Evolutionary conservation across 2,113 vertebrate genomes (phyloP).

Genomic region (Pelobates fuscus): DNA sequence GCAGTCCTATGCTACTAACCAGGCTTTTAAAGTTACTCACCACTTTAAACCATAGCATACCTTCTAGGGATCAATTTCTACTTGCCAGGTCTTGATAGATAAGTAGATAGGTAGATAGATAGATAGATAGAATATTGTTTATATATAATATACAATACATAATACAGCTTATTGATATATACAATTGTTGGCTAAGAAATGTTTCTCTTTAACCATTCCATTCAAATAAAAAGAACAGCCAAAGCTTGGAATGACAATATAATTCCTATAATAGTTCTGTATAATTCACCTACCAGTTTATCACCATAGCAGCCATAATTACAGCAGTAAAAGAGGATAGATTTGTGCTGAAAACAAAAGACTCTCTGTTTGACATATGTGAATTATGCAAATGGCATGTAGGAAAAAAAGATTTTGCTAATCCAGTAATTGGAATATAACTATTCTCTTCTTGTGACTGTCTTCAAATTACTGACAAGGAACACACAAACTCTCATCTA

Average conservation of each 20-base stretch:
- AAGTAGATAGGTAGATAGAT: too few species aligned
- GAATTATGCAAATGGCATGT: conserved; percentile 58
- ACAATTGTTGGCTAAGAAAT: not conserved
- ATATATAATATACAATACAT: not conserved
- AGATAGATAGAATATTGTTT: too few species aligned
- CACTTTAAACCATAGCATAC: too few species aligned
- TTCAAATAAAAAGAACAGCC: not conserved
- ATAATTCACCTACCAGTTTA: conserved; percentile 48
- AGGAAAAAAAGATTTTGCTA: conserved; percentile 45
- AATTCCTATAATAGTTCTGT: conserved; percentile 17
- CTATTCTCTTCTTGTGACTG: not conserved
- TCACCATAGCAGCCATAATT: conserved; percentile 33
- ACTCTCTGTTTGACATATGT: conserved; percentile 54
- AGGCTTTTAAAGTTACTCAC: too few species aligned
- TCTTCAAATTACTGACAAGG: not conserved
- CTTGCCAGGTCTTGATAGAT: too few species aligned
- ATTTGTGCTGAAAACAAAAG: conserved; percentile 53
- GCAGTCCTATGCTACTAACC: too few species aligned
- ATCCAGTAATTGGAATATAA: conserved; percentile 38
- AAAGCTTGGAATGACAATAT: conserved; percentile 1
- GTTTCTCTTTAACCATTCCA: not conserved
- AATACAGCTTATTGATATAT: not conserved
- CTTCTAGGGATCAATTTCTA: too few species aligned
- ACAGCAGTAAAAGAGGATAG: conserved; percentile 51
- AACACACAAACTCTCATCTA: not conserved